phyloP scores from a whole-genome alignment of 2,113 vertebrate species.

The Hemicordylus capensis region DNA sequence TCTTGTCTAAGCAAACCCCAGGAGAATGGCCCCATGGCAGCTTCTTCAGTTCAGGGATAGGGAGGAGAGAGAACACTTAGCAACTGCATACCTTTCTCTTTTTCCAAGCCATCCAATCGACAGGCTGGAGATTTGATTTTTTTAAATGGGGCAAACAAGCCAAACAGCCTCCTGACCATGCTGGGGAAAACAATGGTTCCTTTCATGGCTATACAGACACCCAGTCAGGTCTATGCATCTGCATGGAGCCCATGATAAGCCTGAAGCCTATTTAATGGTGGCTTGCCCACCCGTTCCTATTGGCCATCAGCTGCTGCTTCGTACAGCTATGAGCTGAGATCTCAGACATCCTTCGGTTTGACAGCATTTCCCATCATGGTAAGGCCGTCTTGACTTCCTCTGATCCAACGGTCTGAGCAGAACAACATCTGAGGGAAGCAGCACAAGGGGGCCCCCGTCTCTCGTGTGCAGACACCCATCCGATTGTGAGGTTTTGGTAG shows the following conservation, averaged over 20 bases:
- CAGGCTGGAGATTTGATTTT: constrained; percentile 51
- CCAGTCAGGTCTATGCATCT: constrained; percentile 68
- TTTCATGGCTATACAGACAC: too few relatives aligned
- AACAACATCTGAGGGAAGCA: too few relatives aligned
- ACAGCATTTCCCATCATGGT: constrained; percentile 66
- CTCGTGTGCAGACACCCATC: not conserved
- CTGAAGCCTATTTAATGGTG: constrained; percentile 63
- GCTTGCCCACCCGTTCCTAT: not conserved
- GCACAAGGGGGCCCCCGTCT: not conserved
- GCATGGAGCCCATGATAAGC: constrained; percentile 72
- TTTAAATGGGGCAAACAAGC: constrained; percentile 72
- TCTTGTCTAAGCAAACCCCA: constrained; percentile 30
- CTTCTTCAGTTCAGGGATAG: not conserved
- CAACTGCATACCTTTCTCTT: constrained; percentile 65
- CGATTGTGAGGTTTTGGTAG: too few relatives aligned
- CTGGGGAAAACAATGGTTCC: constrained; percentile 75
- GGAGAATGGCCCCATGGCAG: not conserved
- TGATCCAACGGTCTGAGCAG: not conserved
- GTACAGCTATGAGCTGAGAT: not conserved
- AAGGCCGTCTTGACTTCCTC: constrained; percentile 32
- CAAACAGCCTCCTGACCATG: constrained; percentile 69
- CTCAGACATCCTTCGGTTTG: constrained; percentile 2
- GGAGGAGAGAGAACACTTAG: constrained; percentile 52
- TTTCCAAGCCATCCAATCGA: constrained; percentile 37
- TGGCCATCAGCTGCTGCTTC: constrained; percentile 39